Evolutionary conservation across 2,888 invertebrate genomes (phyloP).

Genomic region (Sinotaia quadrata): DNA sequence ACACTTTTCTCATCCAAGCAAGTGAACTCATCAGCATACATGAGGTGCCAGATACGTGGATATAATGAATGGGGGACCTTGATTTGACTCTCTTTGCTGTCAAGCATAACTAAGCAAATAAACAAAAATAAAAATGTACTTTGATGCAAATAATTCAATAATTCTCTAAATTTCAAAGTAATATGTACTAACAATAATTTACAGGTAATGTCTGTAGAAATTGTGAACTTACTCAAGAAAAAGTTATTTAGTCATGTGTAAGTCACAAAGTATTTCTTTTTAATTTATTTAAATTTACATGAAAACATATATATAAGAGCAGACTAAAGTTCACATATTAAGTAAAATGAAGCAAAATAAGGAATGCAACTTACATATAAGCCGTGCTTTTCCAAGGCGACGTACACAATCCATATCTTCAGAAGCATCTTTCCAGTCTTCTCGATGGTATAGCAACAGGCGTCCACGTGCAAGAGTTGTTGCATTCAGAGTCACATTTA

Average conservation of each 20-base stretch:
- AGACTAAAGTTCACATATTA: not conserved
- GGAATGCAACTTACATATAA: slow-evolving; percentile 49
- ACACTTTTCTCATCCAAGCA: slow-evolving; percentile 45
- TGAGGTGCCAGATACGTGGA: slow-evolving; percentile 62
- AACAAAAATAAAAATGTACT: not conserved
- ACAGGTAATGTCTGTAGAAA: not conserved
- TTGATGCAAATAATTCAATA: too few species aligned
- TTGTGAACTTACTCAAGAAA: not conserved
- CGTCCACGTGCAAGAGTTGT: slow-evolving; percentile 44
- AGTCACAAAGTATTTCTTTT: not conserved
- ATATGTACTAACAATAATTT: not conserved
- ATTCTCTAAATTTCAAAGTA: not conserved
- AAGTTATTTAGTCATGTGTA: not conserved
- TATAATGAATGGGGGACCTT: slow-evolving; percentile 47
- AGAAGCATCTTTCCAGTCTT: slow-evolving; percentile 59
- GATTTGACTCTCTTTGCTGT: slow-evolving; percentile 4
- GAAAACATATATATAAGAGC: not conserved
- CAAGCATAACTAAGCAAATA: slow-evolving; percentile 3
- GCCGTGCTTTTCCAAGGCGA: slow-evolving; percentile 54
- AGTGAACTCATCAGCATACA: slow-evolving; percentile 62
- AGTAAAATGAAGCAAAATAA: not conserved
- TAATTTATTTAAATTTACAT: not conserved
- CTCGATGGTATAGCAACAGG: slow-evolving; percentile 60
- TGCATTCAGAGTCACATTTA: slow-evolving; percentile 57
- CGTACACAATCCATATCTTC: slow-evolving; percentile 50